Base-by-base conservation (phyloP, 2,888 invertebrate genomes). In the Cybosia mesomella region DNA sequence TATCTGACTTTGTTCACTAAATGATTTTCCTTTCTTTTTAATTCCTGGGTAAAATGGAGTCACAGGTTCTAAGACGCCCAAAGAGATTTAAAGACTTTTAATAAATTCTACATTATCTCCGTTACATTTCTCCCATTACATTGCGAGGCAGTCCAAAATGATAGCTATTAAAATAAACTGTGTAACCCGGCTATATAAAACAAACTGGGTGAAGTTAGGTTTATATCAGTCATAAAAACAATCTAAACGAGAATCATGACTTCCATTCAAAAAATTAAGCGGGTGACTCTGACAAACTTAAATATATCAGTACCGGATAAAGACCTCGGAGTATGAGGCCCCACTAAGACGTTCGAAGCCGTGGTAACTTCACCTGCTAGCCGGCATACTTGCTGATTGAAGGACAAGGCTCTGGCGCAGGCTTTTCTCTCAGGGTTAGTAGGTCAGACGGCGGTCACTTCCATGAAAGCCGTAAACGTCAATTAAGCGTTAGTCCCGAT, bases 201-300 rank as follows among this genome's bases (percentile, higher is more conserved):
- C 4, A 18, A 34, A 62, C 67, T 28, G 32, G 22, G 32, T 57
- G 43, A 43, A 57, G 60, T 67, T 34, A 67, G 49, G 13, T 67
- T 67, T 67, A 67, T 49, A 62, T 49, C 67, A 28, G 62, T 57
- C 32, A 62, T 62, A 67, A 67, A 66, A 62, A 62, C 62, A 67
- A 67, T 67, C 67, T 67, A 49, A 67, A 62, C 15, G 67, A 49
- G 58, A 58, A 67, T 67, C 67, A 58, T 62, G 24, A 67, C 49
- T 62, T 67, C 58, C 57, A 62, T 58, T 49, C 34, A 58, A 67
- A 62, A 67, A 67, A 55, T 66, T 32, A 60, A 55, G 55, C 28
- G 21, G 18, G 10, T 10, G 49, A 24, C 63, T 36, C 32, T 21
- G 18, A 43, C 55, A 43, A 55, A 55, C 39, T 34, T 36, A 24